These are phyloP conservation scores for Petrophora chlorosata DNA, from an alignment of 2,888 invertebrate species.

Conservation along the genomic window DNA sequence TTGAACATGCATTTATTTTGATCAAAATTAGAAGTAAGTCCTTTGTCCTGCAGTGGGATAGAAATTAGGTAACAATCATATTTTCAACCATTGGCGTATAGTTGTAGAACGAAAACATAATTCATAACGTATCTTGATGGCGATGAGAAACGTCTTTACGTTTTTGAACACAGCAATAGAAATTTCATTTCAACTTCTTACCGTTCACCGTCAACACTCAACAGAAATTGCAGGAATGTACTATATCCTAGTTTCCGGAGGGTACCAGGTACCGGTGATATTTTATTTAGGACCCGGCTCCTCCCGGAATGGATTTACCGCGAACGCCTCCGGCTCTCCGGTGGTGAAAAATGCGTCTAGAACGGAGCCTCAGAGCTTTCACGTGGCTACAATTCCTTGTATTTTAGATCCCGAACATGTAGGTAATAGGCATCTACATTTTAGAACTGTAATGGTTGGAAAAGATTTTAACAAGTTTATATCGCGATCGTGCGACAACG, in stretches of 20 bases:
- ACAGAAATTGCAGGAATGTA: slow-evolving; percentile 1
- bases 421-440: not conserved
- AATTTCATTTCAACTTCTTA: too few species aligned
- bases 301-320: slow-evolving; percentile 19
- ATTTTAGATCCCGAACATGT: slow-evolving; percentile 5
- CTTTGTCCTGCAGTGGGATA: too few species aligned
- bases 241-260: not conserved
- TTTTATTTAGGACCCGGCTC: slow-evolving; percentile 19
- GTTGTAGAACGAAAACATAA: too few species aligned
- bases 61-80: too few species aligned
- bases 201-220: not conserved
- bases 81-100: too few species aligned
- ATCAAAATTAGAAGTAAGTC: too few species aligned
- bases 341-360: slow-evolving; percentile 27
- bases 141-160: too few species aligned
- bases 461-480: not conserved
- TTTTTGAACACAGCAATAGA: too few species aligned
- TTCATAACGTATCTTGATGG: too few species aligned
- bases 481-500: too few species aligned
- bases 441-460: not conserved
- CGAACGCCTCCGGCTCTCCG: not conserved
- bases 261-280: slow-evolving; percentile 8
- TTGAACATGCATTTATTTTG: too few species aligned
- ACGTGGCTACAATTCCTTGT: slow-evolving; percentile 19
- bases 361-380: slow-evolving; percentile 6